These are phyloP conservation scores for Eurosta solidaginis DNA, from an alignment of 1,140 invertebrate genomes.

Conservation along the genomic window DNA sequence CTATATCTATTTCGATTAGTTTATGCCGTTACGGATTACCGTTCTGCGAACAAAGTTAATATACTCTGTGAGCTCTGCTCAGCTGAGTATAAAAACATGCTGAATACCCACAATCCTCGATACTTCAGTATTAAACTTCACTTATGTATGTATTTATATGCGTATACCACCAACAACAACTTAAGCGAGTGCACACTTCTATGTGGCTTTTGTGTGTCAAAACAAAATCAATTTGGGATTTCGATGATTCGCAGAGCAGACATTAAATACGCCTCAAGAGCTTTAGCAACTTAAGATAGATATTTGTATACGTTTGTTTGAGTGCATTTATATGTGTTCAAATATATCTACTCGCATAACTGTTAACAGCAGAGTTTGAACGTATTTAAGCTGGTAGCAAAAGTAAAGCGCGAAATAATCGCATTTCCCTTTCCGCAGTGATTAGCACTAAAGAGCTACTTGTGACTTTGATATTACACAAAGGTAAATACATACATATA, in stretches of 20 bases:
- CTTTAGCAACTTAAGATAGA: too few relatives aligned
- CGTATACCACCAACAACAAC: too few relatives aligned
- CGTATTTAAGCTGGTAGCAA: not conserved
- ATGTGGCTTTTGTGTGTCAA: not conserved
- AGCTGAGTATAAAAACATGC: too few relatives aligned
- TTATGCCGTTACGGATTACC: too few relatives aligned
- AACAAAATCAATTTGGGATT: conserved; percentile 20
- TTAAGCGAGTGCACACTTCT: not conserved
- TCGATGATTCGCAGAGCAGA: not conserved
- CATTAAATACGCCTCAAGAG: not conserved
- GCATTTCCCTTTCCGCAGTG: conserved; percentile 29
- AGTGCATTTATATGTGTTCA: not conserved
- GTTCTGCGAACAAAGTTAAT: too few relatives aligned
- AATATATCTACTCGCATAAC: not conserved
- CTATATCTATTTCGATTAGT: too few relatives aligned
- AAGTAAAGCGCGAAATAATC: conserved; percentile 28
- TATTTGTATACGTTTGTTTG: not conserved
- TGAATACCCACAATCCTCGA: too few relatives aligned
- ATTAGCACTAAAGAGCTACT: conserved; percentile 25
- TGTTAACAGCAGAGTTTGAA: not conserved
- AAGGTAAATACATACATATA: not conserved
- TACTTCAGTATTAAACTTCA: too few relatives aligned
- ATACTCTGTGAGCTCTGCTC: too few relatives aligned
- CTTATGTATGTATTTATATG: too few relatives aligned
- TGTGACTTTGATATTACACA: conserved; percentile 50